phyloP scores from a whole-genome alignment of 2,113 vertebrate species.

The Uria lomvia region DNA sequence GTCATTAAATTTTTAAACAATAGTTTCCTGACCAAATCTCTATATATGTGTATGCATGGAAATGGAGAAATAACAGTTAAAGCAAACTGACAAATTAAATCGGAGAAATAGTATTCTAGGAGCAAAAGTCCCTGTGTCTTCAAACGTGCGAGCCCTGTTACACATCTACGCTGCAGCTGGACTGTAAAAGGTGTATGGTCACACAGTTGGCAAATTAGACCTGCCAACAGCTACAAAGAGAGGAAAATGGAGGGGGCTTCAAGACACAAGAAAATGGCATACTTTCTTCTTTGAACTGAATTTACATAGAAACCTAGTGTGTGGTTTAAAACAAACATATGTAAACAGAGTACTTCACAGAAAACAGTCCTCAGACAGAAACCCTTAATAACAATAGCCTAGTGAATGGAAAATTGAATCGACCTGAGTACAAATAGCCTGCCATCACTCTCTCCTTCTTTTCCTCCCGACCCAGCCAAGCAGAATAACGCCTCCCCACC shows the following conservation, averaged over 20 bases:
- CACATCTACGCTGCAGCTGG: not conserved
- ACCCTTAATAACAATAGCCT: not conserved
- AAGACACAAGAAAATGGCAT: not conserved
- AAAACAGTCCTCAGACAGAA: not conserved
- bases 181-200: not conserved
- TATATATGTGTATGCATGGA: not conserved
- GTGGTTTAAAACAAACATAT: not conserved
- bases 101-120: not conserved
- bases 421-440: not conserved
- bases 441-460: not conserved
- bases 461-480: not conserved
- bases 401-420: not conserved
- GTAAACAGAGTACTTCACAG: not conserved
- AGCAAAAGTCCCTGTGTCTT: not conserved
- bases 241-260: not conserved
- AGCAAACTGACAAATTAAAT: not conserved
- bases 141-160: not conserved
- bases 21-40: not conserved
- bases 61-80: not conserved
- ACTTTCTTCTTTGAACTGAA: not conserved
- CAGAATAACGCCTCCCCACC: constrained; percentile 3
- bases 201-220: not conserved
- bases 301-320: not conserved
- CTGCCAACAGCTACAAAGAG: not conserved
- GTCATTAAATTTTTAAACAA: not conserved